Base-by-base conservation (phyloP, 2,113 vertebrate species). In the Ranitomeya imitator region DNA sequence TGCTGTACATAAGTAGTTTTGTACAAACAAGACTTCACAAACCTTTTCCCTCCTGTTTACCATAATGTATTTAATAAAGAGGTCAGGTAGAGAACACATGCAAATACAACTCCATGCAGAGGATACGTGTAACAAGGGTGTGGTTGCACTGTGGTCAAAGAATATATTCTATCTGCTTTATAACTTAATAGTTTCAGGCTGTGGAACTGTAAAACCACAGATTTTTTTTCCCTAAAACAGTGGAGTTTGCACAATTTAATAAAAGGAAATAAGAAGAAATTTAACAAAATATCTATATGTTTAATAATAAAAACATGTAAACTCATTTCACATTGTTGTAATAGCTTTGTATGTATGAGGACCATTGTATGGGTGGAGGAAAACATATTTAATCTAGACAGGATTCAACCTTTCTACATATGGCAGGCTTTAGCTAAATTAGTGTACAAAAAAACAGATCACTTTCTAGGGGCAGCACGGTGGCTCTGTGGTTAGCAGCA, bases 71-170 rank as follows among this genome's bases (percentile, higher is more conserved):
- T 81, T 37, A 61, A 15, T 15, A 61, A 80, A 13, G 31, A 81
- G 57, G 79, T 81, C 57, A 61, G 59, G 79, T 45, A 45, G 26
- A 81, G 79, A 61, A 59, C 57, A 61, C 23, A 81, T 37, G 59
- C 31, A 81, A 81, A 81, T 61, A 61, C 26, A 19, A 21, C 54
- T 59, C 8, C 6, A 8, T 81, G 79, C 31, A 31, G 59, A 61
- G 26, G 79, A 61, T n/a, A 31, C 18, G 79, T 81, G 79, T 81
- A 37, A 61, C 79, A 19, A 81, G 31, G 79, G 79, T 61, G 79
- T 37, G 79, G 57, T 21, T 45, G 57, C 37, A 81, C 79, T 81
- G 61, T 81, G 57, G 79, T 45, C 54, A 60, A 57, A 19, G 26
- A 21, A 19, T 61, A 31, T 45, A 45, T 45, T 45, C 37, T 45